Base-by-base conservation (phyloP, 2,797 vertebrate species). In the Columba guinea region DNA sequence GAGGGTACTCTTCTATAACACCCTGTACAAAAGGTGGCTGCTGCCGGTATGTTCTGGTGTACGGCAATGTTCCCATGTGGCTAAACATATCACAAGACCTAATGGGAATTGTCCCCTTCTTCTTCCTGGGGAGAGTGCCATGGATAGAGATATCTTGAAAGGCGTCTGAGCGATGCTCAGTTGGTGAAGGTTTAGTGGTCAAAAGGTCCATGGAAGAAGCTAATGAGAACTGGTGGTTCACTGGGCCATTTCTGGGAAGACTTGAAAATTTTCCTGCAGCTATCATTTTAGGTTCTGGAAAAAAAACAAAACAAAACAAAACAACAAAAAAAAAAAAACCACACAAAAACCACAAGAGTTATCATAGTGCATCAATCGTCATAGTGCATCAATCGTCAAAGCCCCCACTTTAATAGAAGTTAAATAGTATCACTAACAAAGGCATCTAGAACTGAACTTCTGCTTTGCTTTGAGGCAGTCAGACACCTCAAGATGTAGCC, bases 121-220 rank as follows among this genome's bases (percentile, higher is more conserved):
- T 99, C 96, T 98, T 99, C 78, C 99, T 98, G 34, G 99, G 99
- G 89, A 99, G 98, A 49, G 99, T 99, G 78, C 99, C 99, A 13
- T 99, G 99, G 97, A 99, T 99, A 30, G 99, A 99, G 97, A 99
- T 60, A 30, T 97, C 97, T 91, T 99, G 98, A 97, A 98, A 98
- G 89, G 97, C 73, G 23, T 98, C 95, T 8, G 97, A 46, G 4
- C 63, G 97, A 83, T 84, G 96, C 75, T 98, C 98, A 28, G 75
- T 37, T 22, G 97, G 92, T 27, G 97, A 94, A 15, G 98, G 95
- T 94, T 98, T 98, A 95, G 98, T 98, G 97, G 98, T 98, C 91
- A 99, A 97, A 80, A 99, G 98, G 97, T 99, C 99, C 99, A 99
- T 99, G 86, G 99, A 99, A 26, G 99, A 98, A 93, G 98, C 97